Base-by-base conservation (phyloP, 2,797 vertebrate genomes). In the Macroramphosus scolopax region DNA sequence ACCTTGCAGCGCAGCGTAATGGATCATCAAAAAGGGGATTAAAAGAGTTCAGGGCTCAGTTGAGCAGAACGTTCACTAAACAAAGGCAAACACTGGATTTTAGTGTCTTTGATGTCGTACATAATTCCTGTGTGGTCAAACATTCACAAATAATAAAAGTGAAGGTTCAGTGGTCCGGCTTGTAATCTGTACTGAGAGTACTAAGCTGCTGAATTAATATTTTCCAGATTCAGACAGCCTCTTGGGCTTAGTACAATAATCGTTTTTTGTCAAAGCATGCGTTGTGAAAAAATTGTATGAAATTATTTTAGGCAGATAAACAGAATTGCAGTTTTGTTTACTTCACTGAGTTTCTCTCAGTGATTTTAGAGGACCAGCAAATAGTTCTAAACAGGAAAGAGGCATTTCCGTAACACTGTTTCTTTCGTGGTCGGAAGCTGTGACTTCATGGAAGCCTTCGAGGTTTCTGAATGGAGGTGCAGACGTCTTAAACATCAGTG, bases 11-110 rank as follows among this genome's bases (percentile, higher is more conserved):
- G 44, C 59, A 62, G 46, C 62, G 52, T 67, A 73, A 48, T 66
- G 41, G 31, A 65, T 77, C 33, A 64, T 64, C 47, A 77, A 49
- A 75, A 74, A 28, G 33, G 31, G 38, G 71, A 75, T 83, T 76
- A 81, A 35, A 59, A 28, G 37, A 34, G 15, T 75, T 67, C 29
- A 45, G 47, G 52, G 56, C 43, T 42, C 47, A 54, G 38, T 37
- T 13, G 55, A 68, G 64, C 51, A 60, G 38, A 72, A 51, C 59
- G 38, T 67, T 75, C 68, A 58, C 71, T 32, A 75, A 78, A 68
- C 60, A 76, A 75, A 74, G 2, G 43, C 15, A 49, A 55, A 78
- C 17, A 24, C 6, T 39, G 42, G 49, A 55, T 51, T 71, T 51
- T 25, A 24, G n/a, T 20, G 46, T 65, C 59, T 79, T 75, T 75